Base-by-base conservation (phyloP, 2,797 vertebrate species). In the Silurus lanzhouensis region DNA sequence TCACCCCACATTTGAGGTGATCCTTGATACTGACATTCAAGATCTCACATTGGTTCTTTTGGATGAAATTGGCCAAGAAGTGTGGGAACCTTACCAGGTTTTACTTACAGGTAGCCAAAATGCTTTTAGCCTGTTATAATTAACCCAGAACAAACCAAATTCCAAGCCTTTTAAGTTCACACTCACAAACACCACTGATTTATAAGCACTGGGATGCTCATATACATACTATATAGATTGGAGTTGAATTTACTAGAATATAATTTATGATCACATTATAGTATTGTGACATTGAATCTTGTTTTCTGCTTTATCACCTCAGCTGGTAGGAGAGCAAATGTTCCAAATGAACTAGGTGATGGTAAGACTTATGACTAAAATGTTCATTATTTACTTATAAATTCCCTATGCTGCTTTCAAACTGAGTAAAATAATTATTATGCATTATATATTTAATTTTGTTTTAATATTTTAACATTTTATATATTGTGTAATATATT, bases 101-200 rank as follows among this genome's bases (percentile, higher is more conserved):
- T 52, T n/a, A n/a, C 71, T 75, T 75, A n/a, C 20, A 75, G 71
- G 72, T 75, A 75, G 2, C 12, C 72, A 75, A 55, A 74, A n/a
- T 13, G 15, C 3, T 48, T n/a, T 74, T 72, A 38, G 38, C 38
- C 38, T 38, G 38, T 63, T 57, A 57, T 57, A 57, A 9, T 57
- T 57, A 57, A 57, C 55, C 8, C 14, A 3, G 27, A 1, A 17
- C 27, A 68, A 13, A n/a, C 22, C 22, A 25, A 20, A 63, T n/a
- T 19, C 7, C 31, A 17, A 19, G 12, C 64, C 3, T 64, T 66
- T 10, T 31, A 68, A 2, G 27, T 38, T 68, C 27, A 31, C 2
- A 58, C 3, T 58, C 0, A 58, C 57, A 14, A 1, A 58, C 15
- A 4, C 57, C 57, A 58, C 57, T 58, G 57, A 64, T 22, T 64